Conservation (phyloP, 2,888 invertebrate species). For the Amphiduros pacificus region DNA sequence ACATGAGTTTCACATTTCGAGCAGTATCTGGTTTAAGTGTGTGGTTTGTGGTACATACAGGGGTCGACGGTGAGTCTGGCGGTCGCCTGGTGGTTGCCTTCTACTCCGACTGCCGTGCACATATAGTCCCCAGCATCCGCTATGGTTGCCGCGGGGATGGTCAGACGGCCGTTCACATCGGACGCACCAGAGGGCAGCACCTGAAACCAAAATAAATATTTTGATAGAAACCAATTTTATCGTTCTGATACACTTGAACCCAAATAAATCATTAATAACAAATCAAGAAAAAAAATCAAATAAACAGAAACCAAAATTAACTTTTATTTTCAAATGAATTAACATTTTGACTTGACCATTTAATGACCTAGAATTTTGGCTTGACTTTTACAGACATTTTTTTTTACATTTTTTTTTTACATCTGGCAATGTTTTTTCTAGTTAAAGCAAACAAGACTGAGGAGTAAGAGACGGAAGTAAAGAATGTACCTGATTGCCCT, state of each 20-base stretch:
- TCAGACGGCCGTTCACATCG: constrained; percentile 78
- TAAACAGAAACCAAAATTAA: no score
- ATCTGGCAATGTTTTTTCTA: not conserved
- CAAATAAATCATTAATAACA: no score
- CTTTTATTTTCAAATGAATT: no score
- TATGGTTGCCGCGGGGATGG: constrained; percentile 66
- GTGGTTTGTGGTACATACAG: constrained; percentile 1
- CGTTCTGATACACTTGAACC: no score
- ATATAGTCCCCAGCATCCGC: constrained; percentile 76
- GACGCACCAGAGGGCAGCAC: constrained; percentile 77
- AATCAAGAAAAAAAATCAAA: no score
- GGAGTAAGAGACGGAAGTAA: not conserved
- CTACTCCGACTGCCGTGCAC: constrained; percentile 77
- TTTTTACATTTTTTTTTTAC: not conserved
- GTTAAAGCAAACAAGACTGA: not conserved
- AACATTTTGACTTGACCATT: no score
- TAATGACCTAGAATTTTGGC: no score
- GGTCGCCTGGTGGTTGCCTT: constrained; percentile 49
- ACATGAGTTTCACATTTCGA: no score
- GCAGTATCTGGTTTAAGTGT: no score
- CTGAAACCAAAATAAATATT: constrained; percentile 18
- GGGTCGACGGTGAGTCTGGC: constrained; percentile 40
- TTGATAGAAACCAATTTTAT: no score
- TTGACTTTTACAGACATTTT: not conserved
- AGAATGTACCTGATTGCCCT: constrained; percentile 35